Conservation (phyloP, 2,797 vertebrate species). For the Pangasius macronema region DNA sequence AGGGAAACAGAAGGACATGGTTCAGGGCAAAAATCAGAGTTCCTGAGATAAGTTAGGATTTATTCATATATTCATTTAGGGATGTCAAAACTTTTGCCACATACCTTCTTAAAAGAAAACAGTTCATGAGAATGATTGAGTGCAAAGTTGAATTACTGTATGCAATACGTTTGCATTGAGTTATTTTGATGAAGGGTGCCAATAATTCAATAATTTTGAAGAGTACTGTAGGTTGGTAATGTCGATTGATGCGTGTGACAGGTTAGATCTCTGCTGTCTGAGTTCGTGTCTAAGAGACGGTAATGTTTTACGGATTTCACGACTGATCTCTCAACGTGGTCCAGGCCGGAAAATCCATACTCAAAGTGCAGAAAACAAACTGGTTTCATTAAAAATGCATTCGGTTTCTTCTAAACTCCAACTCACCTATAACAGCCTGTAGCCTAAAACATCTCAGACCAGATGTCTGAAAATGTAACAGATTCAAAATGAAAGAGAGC, state of each 20-base stretch:
- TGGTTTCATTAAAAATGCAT: conserved; percentile 9
- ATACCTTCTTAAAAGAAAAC: neutral
- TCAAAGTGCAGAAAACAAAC: neutral
- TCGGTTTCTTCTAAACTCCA: neutral
- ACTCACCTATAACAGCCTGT: neutral
- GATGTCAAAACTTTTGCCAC: neutral
- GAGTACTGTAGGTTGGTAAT: too few relatives aligned
- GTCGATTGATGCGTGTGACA: neutral
- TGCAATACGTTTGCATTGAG: neutral
- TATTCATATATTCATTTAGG: neutral
- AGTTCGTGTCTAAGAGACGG: neutral
- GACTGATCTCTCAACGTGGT: neutral
- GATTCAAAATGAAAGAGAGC: conserved; percentile 4
- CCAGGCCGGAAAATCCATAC: neutral
- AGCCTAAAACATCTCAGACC: conserved; percentile 44
- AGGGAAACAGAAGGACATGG: neutral
- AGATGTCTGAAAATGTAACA: conserved; percentile 33
- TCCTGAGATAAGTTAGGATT: neutral
- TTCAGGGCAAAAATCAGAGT: neutral
- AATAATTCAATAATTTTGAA: neutral
- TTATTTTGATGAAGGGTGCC: neutral
- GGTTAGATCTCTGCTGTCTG: too few relatives aligned
- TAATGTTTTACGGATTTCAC: too few relatives aligned
- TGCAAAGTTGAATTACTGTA: neutral
- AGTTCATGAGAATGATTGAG: neutral